phyloP scores from a whole-genome alignment of 2,113 vertebrate genomes.

The Sprattus sprattus region DNA sequence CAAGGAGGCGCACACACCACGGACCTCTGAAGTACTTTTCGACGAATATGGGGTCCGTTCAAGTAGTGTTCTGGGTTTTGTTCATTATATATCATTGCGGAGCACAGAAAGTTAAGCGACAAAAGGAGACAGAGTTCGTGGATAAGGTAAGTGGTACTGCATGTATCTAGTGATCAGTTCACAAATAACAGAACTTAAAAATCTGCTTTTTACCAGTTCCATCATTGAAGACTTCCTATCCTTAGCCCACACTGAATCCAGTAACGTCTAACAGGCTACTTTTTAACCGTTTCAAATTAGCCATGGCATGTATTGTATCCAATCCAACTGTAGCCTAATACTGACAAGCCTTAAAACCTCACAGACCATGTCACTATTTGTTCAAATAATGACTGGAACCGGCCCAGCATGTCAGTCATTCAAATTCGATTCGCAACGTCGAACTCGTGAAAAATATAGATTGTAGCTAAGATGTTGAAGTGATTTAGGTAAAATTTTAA shows the following conservation, averaged over 20 bases:
- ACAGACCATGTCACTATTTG: not conserved
- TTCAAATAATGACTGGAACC: not conserved
- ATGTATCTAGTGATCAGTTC: not conserved
- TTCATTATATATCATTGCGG: not conserved
- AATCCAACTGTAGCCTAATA: too few species aligned
- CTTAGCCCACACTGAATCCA: not conserved
- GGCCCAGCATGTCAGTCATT: not conserved
- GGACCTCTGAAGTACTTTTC: not conserved
- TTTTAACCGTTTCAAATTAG: not conserved
- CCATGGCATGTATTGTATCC: not conserved
- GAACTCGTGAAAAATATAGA: not conserved
- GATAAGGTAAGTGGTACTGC: not conserved
- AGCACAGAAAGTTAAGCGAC: constrained; percentile 9
- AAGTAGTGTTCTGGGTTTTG: not conserved
- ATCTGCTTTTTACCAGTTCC: not conserved
- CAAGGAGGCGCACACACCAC: not conserved
- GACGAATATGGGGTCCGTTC: not conserved
- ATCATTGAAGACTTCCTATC: not conserved
- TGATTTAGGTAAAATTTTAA: not conserved
- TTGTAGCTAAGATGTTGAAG: not conserved
- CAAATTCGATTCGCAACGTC: not conserved
- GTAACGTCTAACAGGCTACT: not conserved
- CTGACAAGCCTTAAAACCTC: not conserved
- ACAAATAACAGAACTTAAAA: not conserved
- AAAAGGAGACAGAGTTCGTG: constrained; percentile 13